Evolutionary conservation across 2,888 invertebrate genomes (phyloP), one percentile per base, ranked within the genome.

Genomic region (Oegoconia quadripuncta): DNA sequence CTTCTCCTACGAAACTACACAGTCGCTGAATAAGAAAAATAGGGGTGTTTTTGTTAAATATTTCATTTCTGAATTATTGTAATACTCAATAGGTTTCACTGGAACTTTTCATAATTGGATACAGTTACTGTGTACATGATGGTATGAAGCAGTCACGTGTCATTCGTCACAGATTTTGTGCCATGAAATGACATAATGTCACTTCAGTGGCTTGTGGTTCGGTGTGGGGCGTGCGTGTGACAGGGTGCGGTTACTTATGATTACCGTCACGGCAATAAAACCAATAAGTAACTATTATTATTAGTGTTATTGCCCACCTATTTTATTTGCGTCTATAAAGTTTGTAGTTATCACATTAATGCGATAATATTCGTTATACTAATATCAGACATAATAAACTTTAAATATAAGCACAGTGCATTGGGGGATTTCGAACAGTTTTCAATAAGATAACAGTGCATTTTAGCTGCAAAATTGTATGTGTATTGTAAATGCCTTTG

Each of bases 181-280:
- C 62, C 74, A 64, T 78, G 73, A 74, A 79, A 80, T 74, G 70
- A 71, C 33, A 80, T 72, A 68, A 69, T 66, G 67, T 72, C 69
- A 69, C 66, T 66, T 62, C 56, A 60, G 72, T 59, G 71, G 71
- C 50, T 63, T 74, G 77, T 46, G 71, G 72, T 48, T 43, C 61
- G 64, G 70, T 59, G 66, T 67, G 79, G 59, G 47, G 34, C 18
- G 30, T 25, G 38, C 27, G 48, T 31, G 41, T 49, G 74, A 65
- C 74, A 48, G 67, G 74, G 71, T 57, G 82, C 59, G 80, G 79
- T 74, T 68, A 72, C 68, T 73, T 66, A 62, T 68, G 59, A 67
- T 66, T 64, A 64, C 59, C 52, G 56, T 53, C 48, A 62, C 46
- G 54, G 58, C 50, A 47, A 52, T 60, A 54, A 59, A 57, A 52